A percentile compares a stretch with the other conserved stretches of the same genome.
These are phyloP conservation scores for Lophotis ruficrista DNA, from an alignment of 2,113 vertebrate genomes.

Conservation along the genomic window DNA sequence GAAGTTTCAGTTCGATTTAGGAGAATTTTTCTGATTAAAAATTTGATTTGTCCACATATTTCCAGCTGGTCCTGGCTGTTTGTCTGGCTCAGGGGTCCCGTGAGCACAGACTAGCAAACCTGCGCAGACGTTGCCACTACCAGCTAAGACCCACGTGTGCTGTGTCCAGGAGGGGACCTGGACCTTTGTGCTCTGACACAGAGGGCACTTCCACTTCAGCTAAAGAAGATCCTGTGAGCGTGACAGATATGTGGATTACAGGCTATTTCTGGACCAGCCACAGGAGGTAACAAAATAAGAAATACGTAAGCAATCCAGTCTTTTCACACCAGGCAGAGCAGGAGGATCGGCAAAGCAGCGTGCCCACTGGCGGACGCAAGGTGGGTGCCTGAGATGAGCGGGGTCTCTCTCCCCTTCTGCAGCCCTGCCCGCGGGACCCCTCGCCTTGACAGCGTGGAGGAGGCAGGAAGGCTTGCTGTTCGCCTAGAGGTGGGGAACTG, in stretches of 20 bases:
- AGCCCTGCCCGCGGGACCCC: accelerated
- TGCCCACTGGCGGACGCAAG: not conserved
- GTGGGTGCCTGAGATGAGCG: not conserved
- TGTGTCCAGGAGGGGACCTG: not conserved
- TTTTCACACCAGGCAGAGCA: not conserved
- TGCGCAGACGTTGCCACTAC: accelerated
- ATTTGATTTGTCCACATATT: accelerated
- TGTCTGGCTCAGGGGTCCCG: accelerated
- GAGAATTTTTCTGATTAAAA: not conserved
- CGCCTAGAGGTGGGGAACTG: not conserved
- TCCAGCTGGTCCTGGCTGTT: not conserved
- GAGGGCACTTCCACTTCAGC: not conserved
- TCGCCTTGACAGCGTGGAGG: not conserved
- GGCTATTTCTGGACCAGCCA: constrained; percentile 51
- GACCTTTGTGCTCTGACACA: not conserved
- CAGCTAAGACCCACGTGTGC: not conserved
- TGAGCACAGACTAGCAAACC: not conserved
- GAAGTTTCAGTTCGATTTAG: not conserved
- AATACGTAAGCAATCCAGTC: not conserved
- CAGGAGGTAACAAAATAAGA: constrained; percentile 48
- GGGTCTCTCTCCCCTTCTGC: not conserved
- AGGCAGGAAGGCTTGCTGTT: not conserved
- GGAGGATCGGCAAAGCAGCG: not conserved
- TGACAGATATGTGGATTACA: constrained; percentile 40
- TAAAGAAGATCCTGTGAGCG: constrained; percentile 40